phyloP scores from a whole-genome alignment of 2,888 invertebrate species.

The Tenthredo livida region DNA sequence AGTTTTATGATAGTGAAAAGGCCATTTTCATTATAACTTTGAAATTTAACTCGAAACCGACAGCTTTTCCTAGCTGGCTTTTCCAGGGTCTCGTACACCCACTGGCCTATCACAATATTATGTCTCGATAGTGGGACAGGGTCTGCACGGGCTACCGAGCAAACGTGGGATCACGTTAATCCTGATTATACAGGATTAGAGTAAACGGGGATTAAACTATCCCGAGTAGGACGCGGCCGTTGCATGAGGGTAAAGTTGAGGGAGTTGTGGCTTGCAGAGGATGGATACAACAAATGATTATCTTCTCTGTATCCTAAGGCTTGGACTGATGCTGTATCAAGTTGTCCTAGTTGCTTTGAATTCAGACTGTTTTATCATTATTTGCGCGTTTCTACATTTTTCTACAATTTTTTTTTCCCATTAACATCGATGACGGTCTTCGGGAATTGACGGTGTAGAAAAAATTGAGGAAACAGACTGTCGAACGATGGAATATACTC shows the following conservation, averaged over 20 bases:
- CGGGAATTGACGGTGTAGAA: too few species aligned
- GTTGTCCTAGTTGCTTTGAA: neutral
- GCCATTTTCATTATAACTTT: neutral
- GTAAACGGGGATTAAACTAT: slow-evolving; percentile 60
- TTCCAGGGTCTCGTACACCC: neutral
- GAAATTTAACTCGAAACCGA: neutral
- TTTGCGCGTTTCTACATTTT: too few species aligned
- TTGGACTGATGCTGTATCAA: too few species aligned
- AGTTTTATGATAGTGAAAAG: neutral
- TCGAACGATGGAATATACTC: neutral
- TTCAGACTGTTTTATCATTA: neutral
- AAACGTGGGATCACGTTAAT: slow-evolving; percentile 54
- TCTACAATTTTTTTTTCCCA: too few species aligned
- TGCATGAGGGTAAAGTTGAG: slow-evolving; percentile 20
- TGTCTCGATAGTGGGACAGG: slow-evolving; percentile 21
- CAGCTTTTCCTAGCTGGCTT: neutral
- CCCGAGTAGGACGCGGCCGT: slow-evolving; percentile 34
- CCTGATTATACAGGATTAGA: slow-evolving; percentile 58
- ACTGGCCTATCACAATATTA: slow-evolving; percentile 21
- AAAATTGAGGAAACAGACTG: neutral
- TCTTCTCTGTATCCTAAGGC: neutral
- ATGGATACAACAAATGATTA: slow-evolving; percentile 3
- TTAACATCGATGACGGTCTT: too few species aligned
- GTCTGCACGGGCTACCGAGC: slow-evolving; percentile 45
- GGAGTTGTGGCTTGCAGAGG: slow-evolving; percentile 11